Evolutionary conservation across 35 echinoderm and acorn worm species (phyloP), one percentile per base, ranked within the genome.

Genomic region (Diadema setosum): DNA sequence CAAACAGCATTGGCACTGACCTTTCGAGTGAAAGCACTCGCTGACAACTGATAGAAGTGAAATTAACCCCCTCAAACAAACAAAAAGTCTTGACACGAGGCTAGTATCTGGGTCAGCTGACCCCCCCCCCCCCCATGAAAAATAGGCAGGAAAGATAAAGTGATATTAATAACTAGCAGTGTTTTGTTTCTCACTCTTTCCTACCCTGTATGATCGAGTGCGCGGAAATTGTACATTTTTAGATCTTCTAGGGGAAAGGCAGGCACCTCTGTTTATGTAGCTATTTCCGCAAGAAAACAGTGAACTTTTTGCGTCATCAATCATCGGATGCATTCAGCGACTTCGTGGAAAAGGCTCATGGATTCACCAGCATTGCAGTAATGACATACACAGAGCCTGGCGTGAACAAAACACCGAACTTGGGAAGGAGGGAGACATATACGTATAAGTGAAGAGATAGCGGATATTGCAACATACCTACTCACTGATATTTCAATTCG

Each of bases 61-160:
- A 67, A 31, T 4, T 67, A 67, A 67, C 37, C 63, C 30, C 27
- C 17, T 14, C 63, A 33, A 32, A 27, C 30, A 33, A 26, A 67
- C 5, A 67, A 29, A n/a, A 33, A 26, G 63, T 34, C 63, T 67
- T 26, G 37, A 67, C 26, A 34, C 63, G 37, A 67, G 63, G 63
- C 63, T 67, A 67, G 63, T 15, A 67, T 67, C 63, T 67, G 63
- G 63, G 63, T 67, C 63, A 67, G n/a, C n/a, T n/a, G n/a, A n/a
- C n/a, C n/a, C n/a, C n/a, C n/a, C n/a, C n/a, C n/a, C n/a, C n/a
- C n/a, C n/a, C n/a, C n/a, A n/a, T n/a, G n/a, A n/a, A n/a, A n/a
- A n/a, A n/a, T n/a, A n/a, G n/a, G n/a, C n/a, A n/a, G n/a, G n/a
- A n/a, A n/a, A n/a, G n/a, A n/a, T n/a, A n/a, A n/a, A 67, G 63